Base-by-base conservation (phyloP, 2,797 vertebrate genomes). In the Molossus alvarezi region DNA sequence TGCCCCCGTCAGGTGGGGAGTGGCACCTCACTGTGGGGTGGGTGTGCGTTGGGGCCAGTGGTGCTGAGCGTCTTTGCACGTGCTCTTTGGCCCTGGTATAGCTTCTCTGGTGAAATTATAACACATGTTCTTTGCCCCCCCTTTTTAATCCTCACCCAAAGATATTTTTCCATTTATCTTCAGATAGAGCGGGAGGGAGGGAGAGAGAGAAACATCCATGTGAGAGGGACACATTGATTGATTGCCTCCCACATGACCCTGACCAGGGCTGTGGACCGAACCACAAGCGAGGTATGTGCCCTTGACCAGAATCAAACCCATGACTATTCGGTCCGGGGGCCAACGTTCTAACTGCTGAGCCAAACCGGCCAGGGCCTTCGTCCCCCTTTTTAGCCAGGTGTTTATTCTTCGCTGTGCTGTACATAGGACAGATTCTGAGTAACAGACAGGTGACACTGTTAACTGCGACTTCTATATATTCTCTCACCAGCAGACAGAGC, bases 21-120 rank as follows among this genome's bases (percentile, higher is more conserved):
- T 41, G 5, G 2, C 27, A n/a, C 55, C 77, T 69, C 37, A 14
- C 7, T 45, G 11, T n/a, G 20, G 75, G n/a, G 72, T 82, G 69
- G 58, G 53, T 64, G 41, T 80, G 23, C 4, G 4, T 62, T 93
- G 13, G 4, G 55, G 15, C 17, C 23, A 60, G 57, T 60, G 48
- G 45, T 7, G 45, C 12, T 17, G n/a, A 37, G 3, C 41, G 6
- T 45, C 41, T 45, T 45, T 45, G 41, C 41, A 45, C 6, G 41
- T 45, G 41, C 41, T 45, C 27, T 12, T 13, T 79, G 65, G 1
- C 51, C 21, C 27, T 18, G 25, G 37, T 37, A 29, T 18, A 7
- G 81, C 48, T 92, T 81, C 76, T 75, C 57, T 82, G 86, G 57
- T 57, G 4, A 94, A 84, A 91, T 29, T 23, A 60, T 69, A 17